These are phyloP conservation scores for Nestor notabilis DNA, from an alignment of 2,113 vertebrate species.

Conservation along the genomic window DNA sequence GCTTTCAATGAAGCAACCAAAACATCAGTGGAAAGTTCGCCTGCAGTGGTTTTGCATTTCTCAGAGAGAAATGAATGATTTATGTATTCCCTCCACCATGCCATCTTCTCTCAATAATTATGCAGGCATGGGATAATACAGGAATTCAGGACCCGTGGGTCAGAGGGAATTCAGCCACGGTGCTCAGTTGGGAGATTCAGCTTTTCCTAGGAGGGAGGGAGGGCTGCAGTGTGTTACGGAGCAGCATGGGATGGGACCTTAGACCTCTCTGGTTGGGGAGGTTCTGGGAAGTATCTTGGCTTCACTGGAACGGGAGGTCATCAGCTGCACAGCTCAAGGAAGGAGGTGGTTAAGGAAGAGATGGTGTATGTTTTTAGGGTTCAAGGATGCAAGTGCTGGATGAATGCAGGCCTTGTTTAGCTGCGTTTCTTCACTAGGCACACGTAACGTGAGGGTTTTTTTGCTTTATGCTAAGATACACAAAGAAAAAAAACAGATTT, in stretches of 20 bases:
- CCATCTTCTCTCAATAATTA: neutral
- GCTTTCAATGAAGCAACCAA: conserved; percentile 28
- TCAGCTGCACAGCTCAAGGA: neutral
- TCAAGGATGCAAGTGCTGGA: neutral
- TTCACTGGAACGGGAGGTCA: neutral
- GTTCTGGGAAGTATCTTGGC: neutral
- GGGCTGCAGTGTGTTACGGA: neutral
- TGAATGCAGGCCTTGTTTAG: neutral
- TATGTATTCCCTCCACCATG: neutral
- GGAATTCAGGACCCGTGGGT: neutral
- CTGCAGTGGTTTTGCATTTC: conserved; percentile 14
- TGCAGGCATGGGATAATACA: neutral
- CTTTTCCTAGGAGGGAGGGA: neutral
- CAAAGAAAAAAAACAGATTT: neutral
- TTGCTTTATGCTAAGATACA: neutral
- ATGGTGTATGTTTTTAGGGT: neutral
- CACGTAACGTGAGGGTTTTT: neutral
- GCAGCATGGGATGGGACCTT: neutral
- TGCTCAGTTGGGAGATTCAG: neutral
- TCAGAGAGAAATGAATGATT: neutral
- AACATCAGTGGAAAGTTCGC: conserved; percentile 34
- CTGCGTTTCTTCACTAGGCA: neutral
- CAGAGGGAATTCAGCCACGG: neutral
- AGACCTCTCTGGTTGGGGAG: neutral
- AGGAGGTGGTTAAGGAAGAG: neutral